A percentile compares a stretch with the other conserved stretches of the same genome.
Evolutionary conservation across 2,797 vertebrate species (phyloP).

Genomic region (Mionectes olivaceus): DNA sequence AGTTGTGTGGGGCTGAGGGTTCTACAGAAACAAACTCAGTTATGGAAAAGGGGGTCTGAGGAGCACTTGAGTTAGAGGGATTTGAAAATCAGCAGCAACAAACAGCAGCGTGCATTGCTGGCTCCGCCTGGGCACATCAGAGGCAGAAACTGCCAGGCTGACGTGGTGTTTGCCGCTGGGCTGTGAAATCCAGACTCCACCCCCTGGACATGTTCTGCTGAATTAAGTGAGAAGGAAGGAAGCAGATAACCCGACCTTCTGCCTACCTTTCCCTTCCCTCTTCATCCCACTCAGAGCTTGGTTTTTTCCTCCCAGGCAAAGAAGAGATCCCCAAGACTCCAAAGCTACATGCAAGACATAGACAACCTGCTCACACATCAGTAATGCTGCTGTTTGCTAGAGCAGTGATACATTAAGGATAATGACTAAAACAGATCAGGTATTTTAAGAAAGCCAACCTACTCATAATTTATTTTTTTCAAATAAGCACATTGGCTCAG

Average conservation of each 20-base stretch:
- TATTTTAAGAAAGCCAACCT: constrained; percentile 15
- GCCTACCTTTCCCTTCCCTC: background rate
- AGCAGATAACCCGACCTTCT: background rate
- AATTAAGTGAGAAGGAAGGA: background rate
- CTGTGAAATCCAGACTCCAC: background rate
- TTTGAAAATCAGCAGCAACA: background rate
- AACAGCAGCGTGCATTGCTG: background rate
- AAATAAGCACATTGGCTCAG: background rate
- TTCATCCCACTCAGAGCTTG: background rate
- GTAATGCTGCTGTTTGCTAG: background rate
- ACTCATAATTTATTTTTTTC: constrained; percentile 24
- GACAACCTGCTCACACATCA: background rate
- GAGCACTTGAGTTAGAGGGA: background rate
- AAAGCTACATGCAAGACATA: background rate
- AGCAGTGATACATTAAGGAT: background rate
- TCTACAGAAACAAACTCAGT: background rate
- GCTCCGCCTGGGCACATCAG: background rate
- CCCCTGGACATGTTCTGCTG: background rate
- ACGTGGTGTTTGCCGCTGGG: background rate
- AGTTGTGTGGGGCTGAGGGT: background rate
- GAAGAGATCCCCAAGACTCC: background rate
- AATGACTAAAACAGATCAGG: background rate
- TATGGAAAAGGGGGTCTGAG: background rate
- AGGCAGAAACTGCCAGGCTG: background rate
- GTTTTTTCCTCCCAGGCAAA: background rate